phyloP scores from a whole-genome alignment of 2,113 vertebrate species.

The Anolis sagrei region DNA sequence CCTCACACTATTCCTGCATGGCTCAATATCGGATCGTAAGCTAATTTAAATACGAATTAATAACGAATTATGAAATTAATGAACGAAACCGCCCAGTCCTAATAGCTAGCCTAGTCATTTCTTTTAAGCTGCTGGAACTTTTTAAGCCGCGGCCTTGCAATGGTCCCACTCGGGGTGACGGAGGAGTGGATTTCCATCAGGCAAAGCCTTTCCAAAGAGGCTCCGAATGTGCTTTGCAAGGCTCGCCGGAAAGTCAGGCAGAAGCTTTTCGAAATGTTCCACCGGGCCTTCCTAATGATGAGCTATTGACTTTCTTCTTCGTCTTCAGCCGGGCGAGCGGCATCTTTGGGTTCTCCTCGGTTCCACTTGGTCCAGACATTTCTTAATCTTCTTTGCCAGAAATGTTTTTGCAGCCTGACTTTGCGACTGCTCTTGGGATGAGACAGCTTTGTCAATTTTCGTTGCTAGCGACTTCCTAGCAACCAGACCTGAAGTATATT shows the following conservation, averaged over 20 bases:
- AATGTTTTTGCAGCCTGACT: constrained; percentile 2
- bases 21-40: too few relatives aligned
- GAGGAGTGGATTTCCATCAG: neutral
- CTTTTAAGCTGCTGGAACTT: neutral
- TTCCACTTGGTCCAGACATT: neutral
- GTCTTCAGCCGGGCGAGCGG: neutral
- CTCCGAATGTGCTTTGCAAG: neutral
- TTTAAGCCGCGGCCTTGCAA: neutral
- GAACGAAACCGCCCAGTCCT: too few relatives aligned
- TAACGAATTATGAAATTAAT: too few relatives aligned
- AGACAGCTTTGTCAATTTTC: constrained; percentile 15
- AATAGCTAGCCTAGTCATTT: neutral
- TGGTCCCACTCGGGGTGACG: neutral
- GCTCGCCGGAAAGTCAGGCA: neutral
- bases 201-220: neutral
- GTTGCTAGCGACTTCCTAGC: constrained; percentile 21
- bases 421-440: constrained; percentile 9
- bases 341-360: neutral
- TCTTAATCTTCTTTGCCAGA: constrained; percentile 1
- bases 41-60: too few relatives aligned
- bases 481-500: neutral
- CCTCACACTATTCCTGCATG: too few relatives aligned
- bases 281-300: neutral
- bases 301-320: neutral
- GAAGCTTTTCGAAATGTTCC: neutral